A percentile compares a stretch with the other conserved stretches of the same genome.
phyloP scores from a whole-genome alignment of 2,888 invertebrate genomes.

The Acrobasis consociella region DNA sequence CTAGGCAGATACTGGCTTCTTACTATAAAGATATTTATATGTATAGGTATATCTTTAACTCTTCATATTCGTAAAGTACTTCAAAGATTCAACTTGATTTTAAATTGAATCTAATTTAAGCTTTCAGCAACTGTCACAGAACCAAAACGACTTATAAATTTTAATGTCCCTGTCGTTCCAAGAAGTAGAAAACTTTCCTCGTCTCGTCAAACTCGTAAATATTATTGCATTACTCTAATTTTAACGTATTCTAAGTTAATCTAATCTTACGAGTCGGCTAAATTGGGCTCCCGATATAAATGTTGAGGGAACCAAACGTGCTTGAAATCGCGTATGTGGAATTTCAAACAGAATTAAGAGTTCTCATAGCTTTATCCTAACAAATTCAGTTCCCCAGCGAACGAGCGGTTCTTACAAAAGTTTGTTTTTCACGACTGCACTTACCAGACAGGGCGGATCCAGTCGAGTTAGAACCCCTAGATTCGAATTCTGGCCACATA shows the following conservation, averaged over 20 bases:
- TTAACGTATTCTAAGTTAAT: slow-evolving; percentile 3
- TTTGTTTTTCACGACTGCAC: slow-evolving; percentile 5
- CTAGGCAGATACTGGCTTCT: no score
- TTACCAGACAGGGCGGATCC: neutral
- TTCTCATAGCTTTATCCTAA: slow-evolving; percentile 5
- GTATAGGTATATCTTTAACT: no score
- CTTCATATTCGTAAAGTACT: no score
- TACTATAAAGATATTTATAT: no score
- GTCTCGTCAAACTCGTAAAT: neutral
- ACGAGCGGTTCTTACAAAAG: neutral
- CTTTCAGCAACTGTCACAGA: neutral
- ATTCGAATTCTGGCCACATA: no score
- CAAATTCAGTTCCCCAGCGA: neutral
- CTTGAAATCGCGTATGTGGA: slow-evolving; percentile 12
- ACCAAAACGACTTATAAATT: neutral
- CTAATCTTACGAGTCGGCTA: slow-evolving; percentile 5
- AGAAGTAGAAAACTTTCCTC: neutral
- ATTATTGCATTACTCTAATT: slow-evolving; percentile 2
- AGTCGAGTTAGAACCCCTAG: no score
- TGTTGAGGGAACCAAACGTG: slow-evolving; percentile 10
- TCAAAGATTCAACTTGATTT: neutral
- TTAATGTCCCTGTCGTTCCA: neutral
- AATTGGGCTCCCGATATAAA: slow-evolving; percentile 11
- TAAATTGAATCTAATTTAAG: neutral
- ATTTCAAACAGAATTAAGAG: slow-evolving; percentile 19